Evolutionary conservation across 2,797 vertebrate species (phyloP).

Genomic region (Chiroxiphia lanceolata): DNA sequence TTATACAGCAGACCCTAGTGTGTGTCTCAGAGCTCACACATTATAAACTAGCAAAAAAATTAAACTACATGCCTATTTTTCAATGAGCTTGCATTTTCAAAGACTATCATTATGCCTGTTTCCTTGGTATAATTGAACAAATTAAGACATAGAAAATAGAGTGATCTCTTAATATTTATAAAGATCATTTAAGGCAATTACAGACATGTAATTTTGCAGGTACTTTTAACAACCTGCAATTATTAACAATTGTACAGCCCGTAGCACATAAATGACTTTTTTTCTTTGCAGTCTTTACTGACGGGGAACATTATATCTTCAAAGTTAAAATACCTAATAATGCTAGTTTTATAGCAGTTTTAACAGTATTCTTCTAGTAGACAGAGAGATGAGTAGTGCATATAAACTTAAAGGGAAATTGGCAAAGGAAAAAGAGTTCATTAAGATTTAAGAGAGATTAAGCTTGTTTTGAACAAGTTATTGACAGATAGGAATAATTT

Average conservation of each 20-base stretch:
- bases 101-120: background rate
- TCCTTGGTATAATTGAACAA: background rate
- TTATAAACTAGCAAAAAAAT: background rate
- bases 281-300: background rate
- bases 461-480: background rate
- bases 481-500: background rate
- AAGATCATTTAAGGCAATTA: background rate
- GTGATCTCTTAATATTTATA: background rate
- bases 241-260: background rate
- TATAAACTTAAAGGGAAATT: background rate
- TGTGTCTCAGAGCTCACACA: background rate
- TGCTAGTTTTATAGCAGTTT: background rate
- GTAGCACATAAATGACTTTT: background rate
- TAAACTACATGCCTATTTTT: background rate
- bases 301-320: background rate
- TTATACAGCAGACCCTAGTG: background rate
- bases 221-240: background rate
- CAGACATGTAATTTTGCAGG: background rate
- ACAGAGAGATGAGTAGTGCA: background rate
- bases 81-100: background rate
- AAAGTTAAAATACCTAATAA: background rate
- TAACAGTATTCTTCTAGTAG: background rate
- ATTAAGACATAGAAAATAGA: background rate
- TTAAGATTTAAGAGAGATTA: background rate
- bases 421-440: background rate